Conservation (phyloP, 2,888 invertebrate species). For the Digitonthophagus gazella region DNA sequence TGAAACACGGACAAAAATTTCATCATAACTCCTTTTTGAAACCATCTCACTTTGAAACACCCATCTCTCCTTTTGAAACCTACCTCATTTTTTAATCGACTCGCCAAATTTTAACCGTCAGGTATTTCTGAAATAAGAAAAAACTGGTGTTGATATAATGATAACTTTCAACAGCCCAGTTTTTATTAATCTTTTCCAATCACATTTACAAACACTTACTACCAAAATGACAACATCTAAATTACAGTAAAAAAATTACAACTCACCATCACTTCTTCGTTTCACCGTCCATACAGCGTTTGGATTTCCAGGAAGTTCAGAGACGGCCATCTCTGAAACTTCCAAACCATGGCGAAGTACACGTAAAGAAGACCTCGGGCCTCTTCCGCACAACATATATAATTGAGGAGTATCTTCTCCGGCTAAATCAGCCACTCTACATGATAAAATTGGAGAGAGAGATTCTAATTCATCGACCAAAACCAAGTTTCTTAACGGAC, state of each 20-base stretch:
- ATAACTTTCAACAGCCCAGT: conserved; percentile 59
- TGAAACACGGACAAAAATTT: conserved; percentile 50
- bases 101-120: conserved; percentile 19
- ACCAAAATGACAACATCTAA: not conserved
- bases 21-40: conserved; percentile 41
- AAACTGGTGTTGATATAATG: conserved; percentile 87
- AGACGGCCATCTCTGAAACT: conserved; percentile 99
- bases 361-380: conserved; percentile 88
- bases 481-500: conserved; percentile 89
- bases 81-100: conserved; percentile 20
- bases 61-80: not conserved
- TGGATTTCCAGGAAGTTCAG: conserved; percentile 98
- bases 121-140: conserved; percentile 57
- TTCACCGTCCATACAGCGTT: conserved; percentile 99
- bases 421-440: conserved; percentile 85
- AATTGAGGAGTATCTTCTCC: conserved; percentile 99
- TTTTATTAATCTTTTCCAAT: conserved; percentile 50
- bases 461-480: conserved; percentile 97
- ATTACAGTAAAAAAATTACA: conserved; percentile 19
- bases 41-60: not conserved
- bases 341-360: conserved; percentile 96
- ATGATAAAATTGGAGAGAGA: conserved; percentile 83
- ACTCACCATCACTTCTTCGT: conserved; percentile 92
- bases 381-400: conserved; percentile 93
- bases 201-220: too few relatives aligned